phyloP scores from a whole-genome alignment of 2,888 invertebrate genomes.

The Adelphocoris suturalis region DNA sequence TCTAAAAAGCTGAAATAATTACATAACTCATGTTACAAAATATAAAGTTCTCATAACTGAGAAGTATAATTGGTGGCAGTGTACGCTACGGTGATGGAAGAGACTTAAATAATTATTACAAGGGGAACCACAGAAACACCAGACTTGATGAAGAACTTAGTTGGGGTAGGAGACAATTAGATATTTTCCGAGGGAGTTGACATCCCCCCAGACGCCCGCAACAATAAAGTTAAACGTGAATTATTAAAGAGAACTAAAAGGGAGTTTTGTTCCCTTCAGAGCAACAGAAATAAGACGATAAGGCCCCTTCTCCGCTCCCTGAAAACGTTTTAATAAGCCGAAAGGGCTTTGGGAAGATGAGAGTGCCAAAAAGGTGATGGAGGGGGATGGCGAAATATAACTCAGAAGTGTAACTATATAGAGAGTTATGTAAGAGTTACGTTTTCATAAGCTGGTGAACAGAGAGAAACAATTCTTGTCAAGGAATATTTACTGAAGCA shows the following conservation, averaged over 20 bases:
- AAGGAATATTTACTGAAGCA: too few relatives aligned
- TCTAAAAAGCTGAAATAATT: too few relatives aligned
- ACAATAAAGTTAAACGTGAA: constrained; percentile 69
- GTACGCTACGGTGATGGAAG: too few relatives aligned
- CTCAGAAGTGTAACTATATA: constrained; percentile 56
- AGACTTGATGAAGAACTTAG: not conserved
- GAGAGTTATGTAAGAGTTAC: constrained; percentile 62
- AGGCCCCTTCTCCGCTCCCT: constrained; percentile 7
- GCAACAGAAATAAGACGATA: constrained; percentile 56
- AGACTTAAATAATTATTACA: not conserved
- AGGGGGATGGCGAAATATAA: constrained; percentile 34
- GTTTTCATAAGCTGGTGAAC: constrained; percentile 55
- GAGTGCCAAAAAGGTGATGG: not conserved
- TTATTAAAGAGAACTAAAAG: constrained; percentile 60
- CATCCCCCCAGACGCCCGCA: not conserved
- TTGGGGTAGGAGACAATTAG: constrained; percentile 46
- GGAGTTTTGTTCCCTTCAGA: constrained; percentile 34
- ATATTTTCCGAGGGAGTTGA: constrained; percentile 30
- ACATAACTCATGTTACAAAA: too few relatives aligned
- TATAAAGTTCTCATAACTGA: too few relatives aligned
- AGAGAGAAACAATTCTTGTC: not conserved
- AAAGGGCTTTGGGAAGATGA: constrained; percentile 54
- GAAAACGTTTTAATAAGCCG: constrained; percentile 66
- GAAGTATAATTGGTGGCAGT: too few relatives aligned
- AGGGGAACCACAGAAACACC: constrained; percentile 47